Percentiles rank a stretch among this genome's conserved stretches.
Conservation (phyloP, 2,888 invertebrate genomes). For the Folsomia candida region DNA sequence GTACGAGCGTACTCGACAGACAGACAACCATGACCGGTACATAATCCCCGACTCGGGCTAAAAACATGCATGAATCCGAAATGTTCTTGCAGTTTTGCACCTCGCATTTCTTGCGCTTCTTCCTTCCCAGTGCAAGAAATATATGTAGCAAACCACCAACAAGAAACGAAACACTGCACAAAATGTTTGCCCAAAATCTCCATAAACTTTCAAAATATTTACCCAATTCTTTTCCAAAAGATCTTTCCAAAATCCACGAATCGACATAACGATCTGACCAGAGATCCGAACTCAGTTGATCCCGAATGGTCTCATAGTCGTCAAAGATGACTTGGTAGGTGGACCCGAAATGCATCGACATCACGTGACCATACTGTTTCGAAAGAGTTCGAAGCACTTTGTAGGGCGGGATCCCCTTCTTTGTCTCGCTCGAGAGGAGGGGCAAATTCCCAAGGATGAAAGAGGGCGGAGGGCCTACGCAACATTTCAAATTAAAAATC, state of each 20-base stretch:
- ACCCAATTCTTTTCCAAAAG: conserved; percentile 39
- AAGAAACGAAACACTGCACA: too few relatives aligned
- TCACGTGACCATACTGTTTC: conserved; percentile 37
- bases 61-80: too few relatives aligned
- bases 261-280: conserved; percentile 43
- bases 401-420: conserved; percentile 32
- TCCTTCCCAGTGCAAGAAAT: too few relatives aligned
- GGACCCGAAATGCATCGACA: conserved; percentile 38
- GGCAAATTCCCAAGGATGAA: conserved; percentile 38
- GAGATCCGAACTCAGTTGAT: conserved; percentile 37
- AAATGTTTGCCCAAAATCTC: too few relatives aligned
- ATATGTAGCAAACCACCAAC: too few relatives aligned
- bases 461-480: conserved; percentile 24
- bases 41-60: too few relatives aligned
- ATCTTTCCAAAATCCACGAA: conserved; percentile 40
- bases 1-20: too few relatives aligned
- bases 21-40: too few relatives aligned
- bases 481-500: too few relatives aligned
- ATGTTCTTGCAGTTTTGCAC: too few relatives aligned
- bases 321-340: conserved; percentile 44
- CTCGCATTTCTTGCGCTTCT: too few relatives aligned
- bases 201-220: too few relatives aligned
- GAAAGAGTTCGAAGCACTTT: conserved; percentile 31
- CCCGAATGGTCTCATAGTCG: conserved; percentile 37
- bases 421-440: conserved; percentile 25